Conservation (phyloP, 2,797 vertebrate genomes). For the Sebastes trivittatus region DNA sequence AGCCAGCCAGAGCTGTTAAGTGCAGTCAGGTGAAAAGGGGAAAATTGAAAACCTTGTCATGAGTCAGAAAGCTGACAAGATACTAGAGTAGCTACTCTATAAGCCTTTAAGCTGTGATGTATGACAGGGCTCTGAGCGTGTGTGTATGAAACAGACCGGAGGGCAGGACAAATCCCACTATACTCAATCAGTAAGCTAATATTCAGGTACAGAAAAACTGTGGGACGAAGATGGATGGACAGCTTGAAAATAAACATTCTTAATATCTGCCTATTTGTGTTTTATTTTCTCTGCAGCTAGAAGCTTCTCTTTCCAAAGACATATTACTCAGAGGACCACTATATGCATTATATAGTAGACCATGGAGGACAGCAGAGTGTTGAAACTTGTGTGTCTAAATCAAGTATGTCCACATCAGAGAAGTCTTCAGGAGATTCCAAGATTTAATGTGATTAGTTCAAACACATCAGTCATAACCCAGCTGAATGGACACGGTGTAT, state of each 20-base stretch:
- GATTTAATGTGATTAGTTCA: neutral
- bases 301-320: neutral
- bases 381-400: constrained; percentile 9
- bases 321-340: neutral
- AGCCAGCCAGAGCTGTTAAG: constrained; percentile 21
- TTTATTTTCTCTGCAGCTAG: neutral
- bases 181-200: constrained; percentile 35
- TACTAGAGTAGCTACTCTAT: constrained; percentile 43
- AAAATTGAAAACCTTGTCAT: constrained; percentile 68
- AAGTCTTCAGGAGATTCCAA: neutral
- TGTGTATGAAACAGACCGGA: constrained; percentile 13
- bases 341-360: neutral
- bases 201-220: neutral
- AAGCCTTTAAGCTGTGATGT: constrained; percentile 47
- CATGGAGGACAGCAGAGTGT: neutral
- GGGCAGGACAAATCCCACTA: constrained; percentile 23
- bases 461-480: neutral
- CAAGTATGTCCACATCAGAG: constrained; percentile 1
- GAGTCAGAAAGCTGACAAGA: constrained; percentile 62
- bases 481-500: neutral
- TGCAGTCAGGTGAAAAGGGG: constrained; percentile 60
- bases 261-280: neutral
- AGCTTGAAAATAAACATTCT: constrained; percentile 1
- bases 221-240: neutral
- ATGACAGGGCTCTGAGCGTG: constrained; percentile 9